Conservation (phyloP, 1,140 invertebrate species). For the Solenopsis invicta region DNA sequence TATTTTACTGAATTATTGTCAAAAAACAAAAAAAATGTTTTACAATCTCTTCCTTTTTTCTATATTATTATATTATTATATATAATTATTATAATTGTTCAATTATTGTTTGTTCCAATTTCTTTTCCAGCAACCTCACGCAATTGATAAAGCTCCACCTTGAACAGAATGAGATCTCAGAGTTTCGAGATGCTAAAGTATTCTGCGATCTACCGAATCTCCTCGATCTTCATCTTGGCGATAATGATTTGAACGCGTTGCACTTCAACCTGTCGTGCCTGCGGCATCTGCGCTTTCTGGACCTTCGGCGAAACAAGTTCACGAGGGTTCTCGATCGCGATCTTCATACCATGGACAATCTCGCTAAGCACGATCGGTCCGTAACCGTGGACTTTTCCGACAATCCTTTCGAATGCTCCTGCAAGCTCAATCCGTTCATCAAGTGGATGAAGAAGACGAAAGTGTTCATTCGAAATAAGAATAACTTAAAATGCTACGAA, state of each 20-base stretch:
- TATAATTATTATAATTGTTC: background rate
- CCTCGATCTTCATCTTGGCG: conserved; percentile 90
- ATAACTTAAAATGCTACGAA: conserved; percentile 86
- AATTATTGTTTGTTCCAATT: background rate
- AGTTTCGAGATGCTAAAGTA: conserved; percentile 89
- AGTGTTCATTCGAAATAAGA: conserved; percentile 88
- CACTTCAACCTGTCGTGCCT: conserved; percentile 91
- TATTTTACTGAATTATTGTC: too few species aligned
- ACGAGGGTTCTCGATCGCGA: conserved; percentile 88
- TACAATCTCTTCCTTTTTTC: too few species aligned
- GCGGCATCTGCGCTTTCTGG: conserved; percentile 90
- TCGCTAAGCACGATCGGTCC: conserved; percentile 87
- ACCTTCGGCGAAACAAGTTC: conserved; percentile 91
- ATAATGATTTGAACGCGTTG: conserved; percentile 89
- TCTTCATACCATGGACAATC: conserved; percentile 88
- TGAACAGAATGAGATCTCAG: conserved; percentile 93
- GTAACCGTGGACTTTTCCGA: conserved; percentile 90
- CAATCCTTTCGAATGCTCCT: conserved; percentile 91
- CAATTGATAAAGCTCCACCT: conserved; percentile 91
- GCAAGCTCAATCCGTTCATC: conserved; percentile 89
- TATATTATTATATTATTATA: too few species aligned
- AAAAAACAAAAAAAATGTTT: too few species aligned
- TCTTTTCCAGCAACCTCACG: conserved; percentile 87
- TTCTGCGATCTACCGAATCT: conserved; percentile 91
- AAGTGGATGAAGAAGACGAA: conserved; percentile 90